These are phyloP conservation scores for Anorthoa munda DNA, from an alignment of 2,888 invertebrate genomes.

Conservation along the genomic window DNA sequence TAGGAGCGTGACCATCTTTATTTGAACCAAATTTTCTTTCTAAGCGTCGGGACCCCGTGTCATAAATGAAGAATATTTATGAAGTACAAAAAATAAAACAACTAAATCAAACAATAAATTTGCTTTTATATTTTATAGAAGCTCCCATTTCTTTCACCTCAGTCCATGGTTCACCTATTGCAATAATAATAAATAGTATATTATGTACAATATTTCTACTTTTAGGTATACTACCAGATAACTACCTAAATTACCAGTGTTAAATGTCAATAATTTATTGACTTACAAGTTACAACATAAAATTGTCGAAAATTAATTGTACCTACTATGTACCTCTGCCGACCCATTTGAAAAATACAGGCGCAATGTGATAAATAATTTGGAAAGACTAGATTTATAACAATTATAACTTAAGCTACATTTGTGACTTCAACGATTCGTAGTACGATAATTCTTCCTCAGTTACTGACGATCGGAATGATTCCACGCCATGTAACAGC, in stretches of 20 bases:
- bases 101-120: constrained; percentile 1
- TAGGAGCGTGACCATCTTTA: no score
- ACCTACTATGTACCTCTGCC: neutral
- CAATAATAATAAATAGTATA: constrained; percentile 14
- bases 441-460: constrained; percentile 93
- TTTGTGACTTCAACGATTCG: constrained; percentile 85
- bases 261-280: constrained; percentile 3
- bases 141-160: constrained; percentile 29
- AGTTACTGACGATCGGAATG: constrained; percentile 94
- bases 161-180: constrained; percentile 32
- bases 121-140: constrained; percentile 36
- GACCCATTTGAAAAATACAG: constrained; percentile 5
- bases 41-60: no score
- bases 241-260: neutral
- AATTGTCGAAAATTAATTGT: neutral
- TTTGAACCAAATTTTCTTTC: no score
- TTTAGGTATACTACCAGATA: neutral
- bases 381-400: constrained; percentile 29
- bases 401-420: constrained; percentile 73
- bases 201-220: constrained; percentile 27
- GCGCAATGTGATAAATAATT: constrained; percentile 10
- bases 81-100: constrained; percentile 1
- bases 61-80: no score
- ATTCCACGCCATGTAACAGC: constrained; percentile 91
- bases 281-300: neutral